phyloP scores from a whole-genome alignment of 2,797 vertebrate species.

The Chiroxiphia lanceolata region DNA sequence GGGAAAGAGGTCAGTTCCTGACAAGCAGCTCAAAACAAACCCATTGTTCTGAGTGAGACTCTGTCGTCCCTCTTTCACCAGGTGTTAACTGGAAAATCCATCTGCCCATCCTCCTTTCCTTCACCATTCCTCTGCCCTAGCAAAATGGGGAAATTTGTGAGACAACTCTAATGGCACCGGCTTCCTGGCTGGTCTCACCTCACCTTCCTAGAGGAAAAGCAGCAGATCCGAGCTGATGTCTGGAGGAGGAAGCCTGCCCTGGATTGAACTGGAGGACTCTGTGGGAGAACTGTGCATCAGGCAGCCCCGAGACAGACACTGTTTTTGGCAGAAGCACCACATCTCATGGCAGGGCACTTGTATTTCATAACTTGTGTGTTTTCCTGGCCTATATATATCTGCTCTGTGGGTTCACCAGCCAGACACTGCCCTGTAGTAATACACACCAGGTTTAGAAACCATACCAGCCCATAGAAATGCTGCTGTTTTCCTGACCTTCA shows the following conservation, averaged over 20 bases:
- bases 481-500: background rate
- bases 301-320: background rate
- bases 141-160: background rate
- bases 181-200: background rate
- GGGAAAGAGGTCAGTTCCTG: constrained; percentile 43
- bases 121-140: background rate
- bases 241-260: background rate
- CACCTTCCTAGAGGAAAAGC: background rate
- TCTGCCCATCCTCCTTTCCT: background rate
- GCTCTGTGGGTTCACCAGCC: background rate
- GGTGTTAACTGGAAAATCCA: constrained; percentile 41
- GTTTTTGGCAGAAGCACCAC: background rate
- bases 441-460: background rate
- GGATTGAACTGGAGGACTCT: background rate
- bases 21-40: background rate
- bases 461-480: background rate
- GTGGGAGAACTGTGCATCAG: background rate
- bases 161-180: background rate
- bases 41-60: constrained; percentile 15
- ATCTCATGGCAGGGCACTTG: background rate
- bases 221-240: background rate
- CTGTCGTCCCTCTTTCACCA: background rate
- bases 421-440: background rate
- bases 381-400: background rate
- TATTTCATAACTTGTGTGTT: background rate